Percentiles rank a stretch among this genome's conserved stretches.
phyloP scores from a whole-genome alignment of 2,113 vertebrate species.

The Pogonocichla stellata region DNA sequence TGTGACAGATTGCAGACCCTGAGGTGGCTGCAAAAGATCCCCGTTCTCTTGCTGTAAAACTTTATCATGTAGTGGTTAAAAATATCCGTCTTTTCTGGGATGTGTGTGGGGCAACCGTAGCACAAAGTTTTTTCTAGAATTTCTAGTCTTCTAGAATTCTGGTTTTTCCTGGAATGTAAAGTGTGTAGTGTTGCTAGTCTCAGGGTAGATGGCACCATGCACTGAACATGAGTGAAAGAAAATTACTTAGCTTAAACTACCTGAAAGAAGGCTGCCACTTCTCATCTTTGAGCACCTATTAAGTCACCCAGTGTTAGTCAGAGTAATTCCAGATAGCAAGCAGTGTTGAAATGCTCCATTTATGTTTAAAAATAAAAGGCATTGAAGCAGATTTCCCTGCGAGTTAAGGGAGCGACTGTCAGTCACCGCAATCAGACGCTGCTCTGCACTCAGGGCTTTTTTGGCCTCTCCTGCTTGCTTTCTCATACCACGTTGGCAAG shows the following conservation, averaged over 20 bases:
- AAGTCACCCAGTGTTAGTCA: conserved; percentile 2
- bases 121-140: no score
- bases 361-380: background rate
- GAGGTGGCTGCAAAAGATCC: background rate
- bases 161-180: background rate
- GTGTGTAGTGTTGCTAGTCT: background rate
- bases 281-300: background rate
- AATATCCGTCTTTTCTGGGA: background rate
- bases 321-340: background rate
- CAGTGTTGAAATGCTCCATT: background rate
- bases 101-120: no score
- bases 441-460: background rate
- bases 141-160: no score
- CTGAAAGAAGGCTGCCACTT: background rate
- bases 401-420: background rate
- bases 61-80: background rate
- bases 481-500: conserved; percentile 42
- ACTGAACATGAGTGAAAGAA: background rate
- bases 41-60: background rate
- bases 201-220: background rate
- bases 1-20: background rate
- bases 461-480: background rate
- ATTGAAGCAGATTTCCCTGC: background rate
- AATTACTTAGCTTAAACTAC: background rate
- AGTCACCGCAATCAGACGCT: background rate